Conservation (phyloP, 2,113 vertebrate species). For the Herpetotheres cachinnans region DNA sequence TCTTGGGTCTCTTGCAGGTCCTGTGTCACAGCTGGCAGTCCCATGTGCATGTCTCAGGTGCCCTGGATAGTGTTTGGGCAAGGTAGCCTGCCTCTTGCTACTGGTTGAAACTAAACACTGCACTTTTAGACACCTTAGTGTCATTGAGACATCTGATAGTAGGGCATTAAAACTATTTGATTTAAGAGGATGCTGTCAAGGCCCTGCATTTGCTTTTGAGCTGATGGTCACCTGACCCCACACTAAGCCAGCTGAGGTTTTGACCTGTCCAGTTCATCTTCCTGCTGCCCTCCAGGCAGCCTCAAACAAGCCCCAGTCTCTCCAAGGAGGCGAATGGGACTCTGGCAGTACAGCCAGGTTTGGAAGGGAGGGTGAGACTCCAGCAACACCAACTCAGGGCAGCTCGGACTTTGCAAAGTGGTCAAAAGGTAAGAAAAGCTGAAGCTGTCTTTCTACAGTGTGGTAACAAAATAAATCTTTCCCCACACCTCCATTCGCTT, state of each 20-base stretch:
- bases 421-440: neutral
- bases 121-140: neutral
- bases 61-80: neutral
- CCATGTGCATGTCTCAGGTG: neutral
- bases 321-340: neutral
- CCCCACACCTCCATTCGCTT: neutral
- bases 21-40: neutral
- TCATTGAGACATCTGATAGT: neutral
- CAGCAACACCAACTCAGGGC: neutral
- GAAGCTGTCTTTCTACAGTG: neutral
- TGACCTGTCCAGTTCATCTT: neutral
- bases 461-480: neutral
- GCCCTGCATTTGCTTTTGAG: neutral
- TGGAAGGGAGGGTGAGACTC: neutral
- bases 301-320: neutral
- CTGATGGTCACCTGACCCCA: neutral
- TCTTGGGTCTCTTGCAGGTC: neutral
- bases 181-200: neutral
- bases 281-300: neutral
- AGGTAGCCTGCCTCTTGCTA: neutral
- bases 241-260: neutral
- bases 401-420: neutral
- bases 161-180: neutral
- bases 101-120: neutral
- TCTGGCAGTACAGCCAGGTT: neutral